Conservation (phyloP, 1,140 invertebrate species). For the Pantala flavescens region DNA sequence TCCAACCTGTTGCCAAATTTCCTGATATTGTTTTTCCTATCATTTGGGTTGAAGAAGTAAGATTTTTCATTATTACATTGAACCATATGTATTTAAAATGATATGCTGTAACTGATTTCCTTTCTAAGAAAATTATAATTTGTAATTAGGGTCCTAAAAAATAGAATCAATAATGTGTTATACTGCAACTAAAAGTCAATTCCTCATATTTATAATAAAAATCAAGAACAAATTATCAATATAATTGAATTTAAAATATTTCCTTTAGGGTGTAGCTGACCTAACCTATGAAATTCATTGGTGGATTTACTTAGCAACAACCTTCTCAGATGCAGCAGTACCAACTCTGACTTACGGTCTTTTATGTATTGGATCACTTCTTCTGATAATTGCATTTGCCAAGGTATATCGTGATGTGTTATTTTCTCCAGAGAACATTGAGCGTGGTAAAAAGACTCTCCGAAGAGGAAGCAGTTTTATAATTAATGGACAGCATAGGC, state of each 20-base stretch:
- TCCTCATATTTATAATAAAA: too few relatives aligned
- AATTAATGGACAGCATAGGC: slow-evolving; percentile 53
- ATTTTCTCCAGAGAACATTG: slow-evolving; percentile 58
- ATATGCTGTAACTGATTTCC: too few relatives aligned
- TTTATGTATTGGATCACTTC: slow-evolving; percentile 52
- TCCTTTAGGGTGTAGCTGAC: slow-evolving; percentile 61
- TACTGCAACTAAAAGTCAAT: too few relatives aligned
- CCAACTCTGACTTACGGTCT: slow-evolving; percentile 58
- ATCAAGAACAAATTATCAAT: too few relatives aligned
- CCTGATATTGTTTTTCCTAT: slow-evolving; percentile 72
- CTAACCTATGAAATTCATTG: slow-evolving; percentile 59
- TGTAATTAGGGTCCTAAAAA: too few relatives aligned
- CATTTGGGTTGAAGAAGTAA: slow-evolving; percentile 78
- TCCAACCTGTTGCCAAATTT: slow-evolving; percentile 60
- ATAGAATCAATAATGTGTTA: too few relatives aligned
- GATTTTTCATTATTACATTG: slow-evolving; percentile 17
- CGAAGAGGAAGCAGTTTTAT: slow-evolving; percentile 58
- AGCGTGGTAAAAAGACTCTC: slow-evolving; percentile 56
- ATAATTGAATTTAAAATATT: slow-evolving; percentile 15
- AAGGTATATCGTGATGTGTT: slow-evolving; percentile 63
- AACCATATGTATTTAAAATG: too few relatives aligned
- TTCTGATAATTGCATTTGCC: slow-evolving; percentile 52
- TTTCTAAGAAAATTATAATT: too few relatives aligned
- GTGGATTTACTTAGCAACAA: slow-evolving; percentile 66
- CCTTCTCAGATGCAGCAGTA: slow-evolving; percentile 54